Evolutionary conservation across 1,140 invertebrate species (phyloP).

Genomic region (Platyscapa corneri): DNA sequence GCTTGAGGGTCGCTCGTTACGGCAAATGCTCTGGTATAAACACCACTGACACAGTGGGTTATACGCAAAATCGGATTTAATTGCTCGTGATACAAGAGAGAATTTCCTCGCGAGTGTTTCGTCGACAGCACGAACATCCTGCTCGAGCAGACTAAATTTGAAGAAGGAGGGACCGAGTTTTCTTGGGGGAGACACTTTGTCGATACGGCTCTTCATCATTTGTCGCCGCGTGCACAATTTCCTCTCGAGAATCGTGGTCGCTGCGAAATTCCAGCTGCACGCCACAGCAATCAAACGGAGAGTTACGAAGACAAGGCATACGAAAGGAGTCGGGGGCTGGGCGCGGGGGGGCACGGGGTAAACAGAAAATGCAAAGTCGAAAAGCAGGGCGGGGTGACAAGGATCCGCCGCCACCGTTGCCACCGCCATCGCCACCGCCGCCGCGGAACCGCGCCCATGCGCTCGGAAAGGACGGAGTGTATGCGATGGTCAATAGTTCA

Average conservation of each 20-base stretch:
- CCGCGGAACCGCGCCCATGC: slow-evolving; percentile 65
- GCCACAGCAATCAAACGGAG: not conserved
- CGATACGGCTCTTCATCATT: not conserved
- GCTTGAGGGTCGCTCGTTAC: too few species aligned
- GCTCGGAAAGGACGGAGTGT: slow-evolving; percentile 56
- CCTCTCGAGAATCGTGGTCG: not conserved
- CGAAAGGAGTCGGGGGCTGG: too few species aligned
- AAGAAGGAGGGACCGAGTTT: not conserved
- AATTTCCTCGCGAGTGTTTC: not conserved
- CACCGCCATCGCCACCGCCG: slow-evolving; percentile 11
- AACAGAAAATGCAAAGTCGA: slow-evolving; percentile 54
- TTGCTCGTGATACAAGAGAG: not conserved
- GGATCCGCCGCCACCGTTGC: slow-evolving; percentile 37
- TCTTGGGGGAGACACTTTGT: not conserved
- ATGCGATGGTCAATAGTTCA: slow-evolving; percentile 62
- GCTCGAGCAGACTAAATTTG: not conserved
- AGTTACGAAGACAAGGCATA: not conserved
- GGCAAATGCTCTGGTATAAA: not conserved
- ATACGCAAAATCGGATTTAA: not conserved
- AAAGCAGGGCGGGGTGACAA: slow-evolving; percentile 57
- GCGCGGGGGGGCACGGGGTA: not conserved
- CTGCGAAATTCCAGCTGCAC: not conserved
- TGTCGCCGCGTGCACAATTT: not conserved
- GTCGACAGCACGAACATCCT: not conserved
- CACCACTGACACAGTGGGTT: not conserved